Conservation (phyloP, 2,797 vertebrate genomes). For the Sebastes wilsoni region DNA sequence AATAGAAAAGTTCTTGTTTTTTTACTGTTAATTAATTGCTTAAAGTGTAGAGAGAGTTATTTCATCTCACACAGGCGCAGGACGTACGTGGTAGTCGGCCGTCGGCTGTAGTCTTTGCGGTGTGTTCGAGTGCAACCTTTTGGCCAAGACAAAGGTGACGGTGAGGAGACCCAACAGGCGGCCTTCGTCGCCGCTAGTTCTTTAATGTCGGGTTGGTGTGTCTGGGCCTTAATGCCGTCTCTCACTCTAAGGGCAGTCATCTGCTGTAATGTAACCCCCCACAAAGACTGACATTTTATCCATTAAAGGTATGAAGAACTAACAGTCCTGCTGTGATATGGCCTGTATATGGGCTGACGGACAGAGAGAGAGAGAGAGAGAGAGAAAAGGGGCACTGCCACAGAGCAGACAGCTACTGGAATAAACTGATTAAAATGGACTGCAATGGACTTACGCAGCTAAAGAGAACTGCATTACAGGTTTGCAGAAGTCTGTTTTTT, state of each 20-base stretch:
- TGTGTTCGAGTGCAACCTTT: no score
- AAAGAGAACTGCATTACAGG: conserved; percentile 21
- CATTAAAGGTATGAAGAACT: conserved; percentile 1
- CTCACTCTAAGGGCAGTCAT: background rate
- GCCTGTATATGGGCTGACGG: background rate
- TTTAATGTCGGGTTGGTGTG: no score
- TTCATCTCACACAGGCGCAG: no score
- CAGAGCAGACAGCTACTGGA: background rate
- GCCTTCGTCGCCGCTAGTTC: no score
- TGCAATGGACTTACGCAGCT: background rate
- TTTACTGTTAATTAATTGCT: no score
- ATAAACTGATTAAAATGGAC: conserved; percentile 24
- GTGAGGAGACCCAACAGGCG: no score
- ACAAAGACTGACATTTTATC: conserved; percentile 20
- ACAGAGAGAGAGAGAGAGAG: background rate
- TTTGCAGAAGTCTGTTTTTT: background rate
- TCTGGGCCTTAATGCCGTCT: background rate
- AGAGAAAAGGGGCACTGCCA: background rate
- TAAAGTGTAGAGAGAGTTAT: no score
- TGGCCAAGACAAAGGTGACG: no score
- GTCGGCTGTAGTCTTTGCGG: no score
- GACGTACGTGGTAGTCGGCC: no score
- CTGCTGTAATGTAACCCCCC: background rate
- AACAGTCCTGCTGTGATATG: conserved; percentile 9
- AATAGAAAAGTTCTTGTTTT: no score